Conservation (phyloP, 2,113 vertebrate genomes). For the Upupa epops region DNA sequence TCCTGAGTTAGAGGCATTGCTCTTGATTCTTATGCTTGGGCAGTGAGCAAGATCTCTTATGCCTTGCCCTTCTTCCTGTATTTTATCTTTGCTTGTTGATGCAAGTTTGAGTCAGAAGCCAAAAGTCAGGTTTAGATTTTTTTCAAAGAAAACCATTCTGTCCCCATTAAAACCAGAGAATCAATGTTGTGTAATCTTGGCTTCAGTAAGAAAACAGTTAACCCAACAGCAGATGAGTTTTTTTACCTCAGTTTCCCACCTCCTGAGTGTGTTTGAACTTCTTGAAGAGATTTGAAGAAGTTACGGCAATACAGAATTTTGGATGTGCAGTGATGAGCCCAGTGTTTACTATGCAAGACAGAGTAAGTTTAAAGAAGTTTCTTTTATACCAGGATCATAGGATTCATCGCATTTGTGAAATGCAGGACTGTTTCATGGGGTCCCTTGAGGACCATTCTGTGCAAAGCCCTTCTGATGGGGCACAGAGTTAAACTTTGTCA, state of each 20-base stretch:
- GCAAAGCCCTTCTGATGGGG: background rate
- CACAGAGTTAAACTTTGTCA: background rate
- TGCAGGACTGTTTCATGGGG: fast-evolving
- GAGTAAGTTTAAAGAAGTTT: background rate
- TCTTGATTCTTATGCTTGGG: background rate
- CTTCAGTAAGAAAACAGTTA: background rate
- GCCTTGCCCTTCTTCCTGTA: background rate
- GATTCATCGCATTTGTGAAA: background rate
- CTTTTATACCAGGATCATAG: background rate
- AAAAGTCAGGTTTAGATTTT: background rate
- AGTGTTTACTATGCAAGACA: background rate
- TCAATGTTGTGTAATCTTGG: background rate
- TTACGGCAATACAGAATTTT: background rate
- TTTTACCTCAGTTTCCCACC: background rate
- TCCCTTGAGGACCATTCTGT: background rate
- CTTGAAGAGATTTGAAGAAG: background rate
- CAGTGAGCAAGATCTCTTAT: background rate
- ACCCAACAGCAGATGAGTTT: background rate
- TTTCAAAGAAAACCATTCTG: background rate
- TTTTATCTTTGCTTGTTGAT: background rate
- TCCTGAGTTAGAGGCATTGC: background rate
- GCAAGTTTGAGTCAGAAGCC: background rate
- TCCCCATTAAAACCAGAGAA: background rate
- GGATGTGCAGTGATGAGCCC: fast-evolving
- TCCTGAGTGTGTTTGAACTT: background rate